These are phyloP conservation scores for Orius laevigatus DNA, from an alignment of 1,140 invertebrate species.

Conservation along the genomic window DNA sequence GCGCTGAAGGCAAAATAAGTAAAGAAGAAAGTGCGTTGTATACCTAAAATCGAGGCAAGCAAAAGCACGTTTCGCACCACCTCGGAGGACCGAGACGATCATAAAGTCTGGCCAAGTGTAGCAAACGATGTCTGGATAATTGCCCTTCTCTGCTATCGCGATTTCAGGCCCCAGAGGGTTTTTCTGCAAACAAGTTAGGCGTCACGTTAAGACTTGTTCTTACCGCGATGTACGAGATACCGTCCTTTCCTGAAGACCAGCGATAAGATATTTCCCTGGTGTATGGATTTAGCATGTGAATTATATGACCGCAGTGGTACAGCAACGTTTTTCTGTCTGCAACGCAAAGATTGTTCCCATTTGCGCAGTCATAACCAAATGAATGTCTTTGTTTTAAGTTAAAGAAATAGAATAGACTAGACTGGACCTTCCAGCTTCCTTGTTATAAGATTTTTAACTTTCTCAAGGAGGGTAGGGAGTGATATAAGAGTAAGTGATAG, in stretches of 20 bases:
- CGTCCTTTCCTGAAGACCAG: conserved; percentile 51
- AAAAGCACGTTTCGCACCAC: conserved; percentile 56
- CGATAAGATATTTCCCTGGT: conserved; percentile 47
- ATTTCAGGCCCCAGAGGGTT: conserved; percentile 53
- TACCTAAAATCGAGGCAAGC: conserved; percentile 62
- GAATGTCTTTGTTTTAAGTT: conserved; percentile 43
- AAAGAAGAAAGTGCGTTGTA: conserved; percentile 5
- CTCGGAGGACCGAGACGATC: conserved; percentile 49
- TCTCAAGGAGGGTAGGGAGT: too few species aligned
- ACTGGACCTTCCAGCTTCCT: too few species aligned
- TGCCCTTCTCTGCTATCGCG: conserved; percentile 58
- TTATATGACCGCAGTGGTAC: conserved; percentile 63
- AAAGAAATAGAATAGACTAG: conserved; percentile 12
- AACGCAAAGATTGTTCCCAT: conserved; percentile 58
- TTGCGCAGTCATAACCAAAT: conserved; percentile 72
- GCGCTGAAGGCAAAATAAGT: conserved; percentile 33
- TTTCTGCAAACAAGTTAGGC: conserved; percentile 35
- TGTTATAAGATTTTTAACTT: too few species aligned
- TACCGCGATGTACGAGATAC: conserved; percentile 64
- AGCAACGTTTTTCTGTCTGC: conserved; percentile 52
- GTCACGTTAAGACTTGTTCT: conserved; percentile 17
- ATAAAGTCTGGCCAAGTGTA: conserved; percentile 66
- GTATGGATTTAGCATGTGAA: conserved; percentile 55
- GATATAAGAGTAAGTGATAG: too few species aligned
- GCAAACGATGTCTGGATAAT: conserved; percentile 54